A percentile compares a stretch with the other conserved stretches of the same genome.
Evolutionary conservation across 2,888 invertebrate species (phyloP).

Genomic region (Capitulum mitella): DNA sequence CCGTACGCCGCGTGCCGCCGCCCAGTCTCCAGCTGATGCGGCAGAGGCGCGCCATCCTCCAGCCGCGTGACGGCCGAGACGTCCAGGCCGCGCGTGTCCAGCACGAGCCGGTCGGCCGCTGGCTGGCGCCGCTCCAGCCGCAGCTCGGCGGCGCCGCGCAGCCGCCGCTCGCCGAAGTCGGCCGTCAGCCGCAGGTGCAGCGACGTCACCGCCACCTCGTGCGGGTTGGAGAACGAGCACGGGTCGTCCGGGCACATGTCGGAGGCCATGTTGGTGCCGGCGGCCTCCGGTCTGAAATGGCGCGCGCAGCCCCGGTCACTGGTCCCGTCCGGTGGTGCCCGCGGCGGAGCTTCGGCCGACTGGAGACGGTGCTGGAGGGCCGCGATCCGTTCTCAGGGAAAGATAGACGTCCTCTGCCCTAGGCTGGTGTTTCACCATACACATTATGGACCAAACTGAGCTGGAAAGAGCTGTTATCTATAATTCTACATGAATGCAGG

Average conservation of each 20-base stretch:
- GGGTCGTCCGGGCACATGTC: constrained; percentile 56
- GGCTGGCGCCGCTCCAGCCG: constrained; percentile 48
- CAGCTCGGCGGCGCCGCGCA: constrained; percentile 61
- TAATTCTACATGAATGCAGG: too few relatives aligned
- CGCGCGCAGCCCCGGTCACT: too few relatives aligned
- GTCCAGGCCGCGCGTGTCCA: constrained; percentile 65
- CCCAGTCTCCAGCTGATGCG: constrained; percentile 49
- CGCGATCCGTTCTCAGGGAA: too few relatives aligned
- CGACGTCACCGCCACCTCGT: constrained; percentile 57
- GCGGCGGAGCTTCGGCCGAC: too few relatives aligned
- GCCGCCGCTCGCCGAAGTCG: constrained; percentile 60
- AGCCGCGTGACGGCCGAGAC: constrained; percentile 56
- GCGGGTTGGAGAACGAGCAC: constrained; percentile 71
- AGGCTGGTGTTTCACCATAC: too few relatives aligned
- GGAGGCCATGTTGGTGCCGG: too few relatives aligned
- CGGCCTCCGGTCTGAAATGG: too few relatives aligned
- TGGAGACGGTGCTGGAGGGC: too few relatives aligned
- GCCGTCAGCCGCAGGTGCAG: constrained; percentile 57
- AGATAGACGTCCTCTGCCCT: too few relatives aligned
- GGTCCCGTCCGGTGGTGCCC: too few relatives aligned
- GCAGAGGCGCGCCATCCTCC: constrained; percentile 46
- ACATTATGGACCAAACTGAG: too few relatives aligned
- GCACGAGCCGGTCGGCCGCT: constrained; percentile 56
- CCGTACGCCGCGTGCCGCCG: constrained; percentile 44
- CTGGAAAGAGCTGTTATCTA: too few relatives aligned